A percentile compares a stretch with the other conserved stretches of the same genome.
phyloP scores from a whole-genome alignment of 1,140 invertebrate species.

The Temnothorax longispinosus region DNA sequence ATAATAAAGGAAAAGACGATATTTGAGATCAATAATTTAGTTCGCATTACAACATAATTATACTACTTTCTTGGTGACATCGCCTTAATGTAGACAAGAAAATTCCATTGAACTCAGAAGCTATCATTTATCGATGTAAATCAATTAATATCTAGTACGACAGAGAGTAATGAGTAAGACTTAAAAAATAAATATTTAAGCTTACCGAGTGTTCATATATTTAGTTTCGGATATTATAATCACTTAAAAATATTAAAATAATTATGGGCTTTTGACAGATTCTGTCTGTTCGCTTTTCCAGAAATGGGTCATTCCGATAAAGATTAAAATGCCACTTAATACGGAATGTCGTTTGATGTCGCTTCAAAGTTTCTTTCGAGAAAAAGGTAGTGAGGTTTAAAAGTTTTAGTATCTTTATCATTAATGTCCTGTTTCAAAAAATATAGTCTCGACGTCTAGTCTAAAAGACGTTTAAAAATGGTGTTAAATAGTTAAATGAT shows the following conservation, averaged over 20 bases:
- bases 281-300: background rate
- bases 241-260: background rate
- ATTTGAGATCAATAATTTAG: constrained; percentile 27
- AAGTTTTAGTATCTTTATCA: constrained; percentile 8
- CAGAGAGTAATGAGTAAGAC: no score
- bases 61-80: background rate
- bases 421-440: background rate
- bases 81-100: background rate
- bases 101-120: background rate
- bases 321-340: constrained; percentile 1
- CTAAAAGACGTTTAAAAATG: background rate
- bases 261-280: background rate
- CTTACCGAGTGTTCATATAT: background rate
- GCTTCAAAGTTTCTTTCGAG: background rate
- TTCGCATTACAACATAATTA: constrained; percentile 12
- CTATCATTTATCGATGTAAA: background rate
- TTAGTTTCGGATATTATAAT: background rate
- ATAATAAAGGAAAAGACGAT: background rate
- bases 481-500: background rate
- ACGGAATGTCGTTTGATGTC: background rate
- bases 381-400: background rate
- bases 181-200: background rate
- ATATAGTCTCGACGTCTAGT: background rate
- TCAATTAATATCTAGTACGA: background rate
- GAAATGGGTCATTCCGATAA: background rate